Evolutionary conservation across 2,797 vertebrate species (phyloP), one percentile per base, ranked within the genome.

Genomic region (Hoplostethus mediterraneus): DNA sequence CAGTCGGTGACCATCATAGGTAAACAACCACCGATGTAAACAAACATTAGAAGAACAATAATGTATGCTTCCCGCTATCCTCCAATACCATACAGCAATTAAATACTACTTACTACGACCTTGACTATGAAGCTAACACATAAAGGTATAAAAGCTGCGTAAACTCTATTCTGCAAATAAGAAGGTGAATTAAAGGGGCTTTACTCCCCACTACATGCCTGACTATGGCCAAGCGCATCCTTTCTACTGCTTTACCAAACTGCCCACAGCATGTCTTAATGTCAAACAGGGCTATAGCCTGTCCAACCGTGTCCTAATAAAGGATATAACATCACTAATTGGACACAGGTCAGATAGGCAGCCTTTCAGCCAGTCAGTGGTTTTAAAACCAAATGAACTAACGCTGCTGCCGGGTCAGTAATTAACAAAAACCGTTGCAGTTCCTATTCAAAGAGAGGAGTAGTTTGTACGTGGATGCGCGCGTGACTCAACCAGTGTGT

Each of bases 401-500:
- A 14, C 47, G 38, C 38, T 40, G 38, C 9, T 40, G 38, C 38
- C 21, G 48, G 48, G 12, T 8, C 12, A 51, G 16, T 51, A 6
- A 51, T 51, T 17, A 14, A 0, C 55, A 47, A 2, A 71, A 58
- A 57, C 53, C 16, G 21, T 77, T 54, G 59, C 7, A 45, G 36
- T 48, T 58, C 42, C 62, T 13, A 25, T 21, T 66, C 66, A 63
- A 36, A 81, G 40, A 55, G 16, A 51, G 13, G 45, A 47, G 45
- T 52, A 9, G 38, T 47, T 55, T 21, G 28, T 75, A 16, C 77
- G 49, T 40, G 38, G 1, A 55, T 75, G 81, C 40, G 66, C n/a
- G 55, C 73, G n/a, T 72, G 73, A 69, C 55, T 84, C 64, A 57
- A 74, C 4, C 77, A 77, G 42, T 47, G 48, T 12, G 52, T 16